Percentiles rank a stretch among this genome's conserved stretches.
These are phyloP conservation scores for Diglossa cyanea DNA, from an alignment of 2,797 vertebrate genomes.

Conservation along the genomic window DNA sequence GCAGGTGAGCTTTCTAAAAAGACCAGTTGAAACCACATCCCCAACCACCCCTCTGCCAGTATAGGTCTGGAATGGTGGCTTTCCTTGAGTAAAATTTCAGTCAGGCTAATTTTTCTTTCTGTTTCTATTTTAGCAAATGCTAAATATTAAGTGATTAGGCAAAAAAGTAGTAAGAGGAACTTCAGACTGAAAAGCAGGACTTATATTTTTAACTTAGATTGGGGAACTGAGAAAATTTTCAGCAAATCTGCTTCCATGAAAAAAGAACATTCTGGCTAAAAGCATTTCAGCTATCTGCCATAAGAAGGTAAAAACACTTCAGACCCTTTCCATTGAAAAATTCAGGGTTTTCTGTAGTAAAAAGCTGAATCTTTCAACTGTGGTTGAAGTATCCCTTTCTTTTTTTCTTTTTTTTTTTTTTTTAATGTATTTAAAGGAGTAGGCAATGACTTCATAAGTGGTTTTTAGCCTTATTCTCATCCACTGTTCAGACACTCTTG, in stretches of 20 bases:
- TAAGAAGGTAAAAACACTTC: neutral
- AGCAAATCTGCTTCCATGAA: neutral
- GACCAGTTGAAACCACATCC: neutral
- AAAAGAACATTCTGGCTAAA: neutral
- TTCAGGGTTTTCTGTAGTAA: neutral
- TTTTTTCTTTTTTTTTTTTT: too few relatives aligned
- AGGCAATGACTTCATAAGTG: too few relatives aligned
- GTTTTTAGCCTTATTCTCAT: too few relatives aligned
- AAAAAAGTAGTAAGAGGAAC: neutral
- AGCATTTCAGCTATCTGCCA: neutral
- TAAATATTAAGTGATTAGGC: neutral
- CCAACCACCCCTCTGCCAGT: neutral
- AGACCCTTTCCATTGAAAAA: neutral
- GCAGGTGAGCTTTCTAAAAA: neutral
- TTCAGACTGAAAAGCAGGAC: neutral
- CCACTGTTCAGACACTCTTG: too few relatives aligned
- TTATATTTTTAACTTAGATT: neutral
- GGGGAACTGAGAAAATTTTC: neutral
- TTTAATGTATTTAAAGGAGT: accelerated
- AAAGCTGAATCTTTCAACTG: neutral
- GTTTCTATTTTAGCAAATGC: neutral
- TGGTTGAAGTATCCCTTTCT: neutral
- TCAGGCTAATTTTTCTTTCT: neutral
- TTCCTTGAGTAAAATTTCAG: neutral
- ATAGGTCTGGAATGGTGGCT: neutral